Evolutionary conservation across 2,888 invertebrate genomes (phyloP).

Genomic region (Clanis bilineata): DNA sequence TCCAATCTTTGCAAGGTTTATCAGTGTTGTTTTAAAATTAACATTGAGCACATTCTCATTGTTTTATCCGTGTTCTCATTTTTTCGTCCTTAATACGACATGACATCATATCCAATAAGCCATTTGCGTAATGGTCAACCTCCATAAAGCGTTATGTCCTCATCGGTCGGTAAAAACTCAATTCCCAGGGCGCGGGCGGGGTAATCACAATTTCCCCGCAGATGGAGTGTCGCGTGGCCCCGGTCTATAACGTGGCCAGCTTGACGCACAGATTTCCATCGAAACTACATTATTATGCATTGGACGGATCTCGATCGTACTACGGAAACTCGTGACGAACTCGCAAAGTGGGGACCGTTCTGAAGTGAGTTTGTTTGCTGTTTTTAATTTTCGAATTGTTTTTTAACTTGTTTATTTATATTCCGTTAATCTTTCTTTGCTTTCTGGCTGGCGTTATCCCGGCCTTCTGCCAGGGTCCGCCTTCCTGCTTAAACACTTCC

Average conservation of each 20-base stretch:
- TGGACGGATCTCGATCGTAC: slow-evolving; percentile 30
- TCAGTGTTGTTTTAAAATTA: background rate
- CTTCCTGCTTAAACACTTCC: too few species aligned
- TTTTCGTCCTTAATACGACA: background rate
- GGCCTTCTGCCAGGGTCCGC: too few species aligned
- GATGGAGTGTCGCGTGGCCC: slow-evolving; percentile 14
- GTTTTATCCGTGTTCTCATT: background rate
- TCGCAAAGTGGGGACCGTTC: background rate
- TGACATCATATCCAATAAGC: slow-evolving; percentile 16
- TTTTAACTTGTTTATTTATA: too few species aligned
- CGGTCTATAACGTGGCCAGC: slow-evolving; percentile 18
- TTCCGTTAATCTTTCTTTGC: too few species aligned
- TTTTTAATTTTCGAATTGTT: background rate
- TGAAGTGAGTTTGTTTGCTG: background rate
- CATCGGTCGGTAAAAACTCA: slow-evolving; percentile 18
- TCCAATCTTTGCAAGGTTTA: background rate
- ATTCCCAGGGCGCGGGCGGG: slow-evolving; percentile 15
- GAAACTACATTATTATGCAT: slow-evolving; percentile 51
- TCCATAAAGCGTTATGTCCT: slow-evolving; percentile 3
- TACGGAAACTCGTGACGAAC: slow-evolving; percentile 16
- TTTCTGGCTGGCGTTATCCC: too few species aligned
- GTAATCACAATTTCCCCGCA: slow-evolving; percentile 21
- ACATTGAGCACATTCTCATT: background rate
- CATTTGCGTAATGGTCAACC: slow-evolving; percentile 18
- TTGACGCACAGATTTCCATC: slow-evolving; percentile 37